These are phyloP conservation scores for Litoditis marina DNA, from an alignment of 2,888 invertebrate species.

Conservation along the genomic window DNA sequence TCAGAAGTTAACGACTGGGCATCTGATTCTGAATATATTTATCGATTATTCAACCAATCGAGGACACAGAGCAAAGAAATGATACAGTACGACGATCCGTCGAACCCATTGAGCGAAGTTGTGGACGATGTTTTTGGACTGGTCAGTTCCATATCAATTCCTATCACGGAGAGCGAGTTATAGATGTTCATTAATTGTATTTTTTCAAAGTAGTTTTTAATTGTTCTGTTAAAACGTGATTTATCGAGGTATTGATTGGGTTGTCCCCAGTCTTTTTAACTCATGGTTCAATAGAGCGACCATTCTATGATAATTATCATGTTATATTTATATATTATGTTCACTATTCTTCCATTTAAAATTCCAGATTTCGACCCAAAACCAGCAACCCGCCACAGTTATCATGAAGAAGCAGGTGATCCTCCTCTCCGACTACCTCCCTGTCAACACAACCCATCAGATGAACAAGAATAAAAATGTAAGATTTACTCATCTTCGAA, in stretches of 20 bases:
- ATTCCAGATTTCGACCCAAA: slow-evolving; percentile 27
- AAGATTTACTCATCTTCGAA: not conserved
- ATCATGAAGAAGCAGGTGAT: slow-evolving; percentile 39
- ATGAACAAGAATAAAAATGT: slow-evolving; percentile 29
- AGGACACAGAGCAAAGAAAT: not conserved
- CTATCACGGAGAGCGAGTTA: too few relatives aligned
- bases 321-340: not conserved
- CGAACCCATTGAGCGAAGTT: not conserved
- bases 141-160: too few relatives aligned
- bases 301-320: too few relatives aligned
- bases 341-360: not conserved
- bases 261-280: too few relatives aligned
- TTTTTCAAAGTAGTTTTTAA: too few relatives aligned
- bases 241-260: too few relatives aligned
- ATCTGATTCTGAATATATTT: slow-evolving; percentile 5
- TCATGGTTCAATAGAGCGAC: too few relatives aligned
- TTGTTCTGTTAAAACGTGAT: too few relatives aligned
- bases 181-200: too few relatives aligned
- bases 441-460: slow-evolving; percentile 24
- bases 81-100: slow-evolving; percentile 7
- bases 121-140: not conserved
- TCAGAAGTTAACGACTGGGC: slow-evolving; percentile 12
- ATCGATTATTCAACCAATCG: slow-evolving; percentile 7
- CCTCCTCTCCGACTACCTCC: slow-evolving; percentile 35
- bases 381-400: slow-evolving; percentile 28